Percentiles rank a stretch among this genome's conserved stretches.
These are phyloP conservation scores for Eubasilissa regina DNA, from an alignment of 1,140 invertebrate genomes.

Conservation along the genomic window DNA sequence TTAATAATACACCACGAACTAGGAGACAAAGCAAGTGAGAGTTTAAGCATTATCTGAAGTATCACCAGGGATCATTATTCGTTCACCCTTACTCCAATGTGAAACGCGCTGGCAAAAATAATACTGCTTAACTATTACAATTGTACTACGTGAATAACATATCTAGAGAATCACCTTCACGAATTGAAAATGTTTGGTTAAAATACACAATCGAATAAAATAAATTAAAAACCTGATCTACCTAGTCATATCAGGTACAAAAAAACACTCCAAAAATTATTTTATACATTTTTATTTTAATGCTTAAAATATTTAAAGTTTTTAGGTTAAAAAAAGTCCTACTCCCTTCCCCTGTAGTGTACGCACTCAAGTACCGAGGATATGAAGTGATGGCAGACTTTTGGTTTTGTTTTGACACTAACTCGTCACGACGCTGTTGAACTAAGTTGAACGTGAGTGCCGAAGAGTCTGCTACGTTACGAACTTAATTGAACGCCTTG, in stretches of 20 bases:
- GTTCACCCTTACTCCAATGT: neutral
- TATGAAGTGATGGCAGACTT: constrained; percentile 29
- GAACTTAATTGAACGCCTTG: constrained; percentile 53
- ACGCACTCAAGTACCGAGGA: constrained; percentile 15
- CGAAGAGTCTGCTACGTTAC: constrained; percentile 36
- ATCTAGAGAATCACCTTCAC: neutral
- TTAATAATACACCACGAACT: constrained; percentile 5
- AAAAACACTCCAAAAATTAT: no score
- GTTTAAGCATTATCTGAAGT: constrained; percentile 11
- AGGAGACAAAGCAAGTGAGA: constrained; percentile 8
- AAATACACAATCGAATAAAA: neutral
- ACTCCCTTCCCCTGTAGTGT: neutral
- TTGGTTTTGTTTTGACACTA: constrained; percentile 54
- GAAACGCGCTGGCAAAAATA: neutral
- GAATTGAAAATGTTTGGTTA: no score
- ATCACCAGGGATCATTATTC: constrained; percentile 1
- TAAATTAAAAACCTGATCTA: neutral
- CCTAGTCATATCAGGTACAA: neutral
- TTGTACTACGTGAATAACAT: neutral
- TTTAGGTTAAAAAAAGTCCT: neutral
- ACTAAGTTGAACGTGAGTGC: constrained; percentile 32
- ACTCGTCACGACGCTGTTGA: constrained; percentile 37
- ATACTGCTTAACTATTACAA: neutral
- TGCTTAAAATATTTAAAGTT: neutral
- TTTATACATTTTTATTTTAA: no score